Base-by-base conservation (phyloP, 2,888 invertebrate genomes). In the Deroplatys truncata region DNA sequence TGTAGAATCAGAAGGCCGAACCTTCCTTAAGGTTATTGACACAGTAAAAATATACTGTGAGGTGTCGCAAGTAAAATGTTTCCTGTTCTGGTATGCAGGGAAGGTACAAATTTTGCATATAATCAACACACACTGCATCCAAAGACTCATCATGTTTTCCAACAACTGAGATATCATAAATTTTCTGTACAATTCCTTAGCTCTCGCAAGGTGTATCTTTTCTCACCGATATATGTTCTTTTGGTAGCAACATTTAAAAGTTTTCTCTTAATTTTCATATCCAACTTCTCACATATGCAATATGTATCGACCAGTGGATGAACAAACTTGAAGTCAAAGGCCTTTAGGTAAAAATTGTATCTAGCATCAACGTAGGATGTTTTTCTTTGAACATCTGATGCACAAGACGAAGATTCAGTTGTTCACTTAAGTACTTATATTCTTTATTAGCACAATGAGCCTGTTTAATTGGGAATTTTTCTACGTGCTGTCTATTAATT, bases 71-170 rank as follows among this genome's bases (percentile, higher is more conserved):
- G 88, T 92, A 92, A 90, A 92, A 92, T 82, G 91, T 90, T 88
- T 92, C 92, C 89, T 92, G 92, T 7, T 92, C 92, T 29, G 92
- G 92, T 85, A 92, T 90, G 28, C 84, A 91, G 16, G 49, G 91
- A 31, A 92, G 83, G n/a, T 91, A 91, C 35, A 92, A 84, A 89
- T 92, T 92, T 90, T 92, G 92, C 92, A 92, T 92, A 88, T 89
- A 92, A 89, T 92, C 92, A 88, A 92, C 7, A 84, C 84, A 84
- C 5, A 84, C 84, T 13, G 84, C 84, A 84, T 28, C 84, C 9
- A 84, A 1, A 28, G 84, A n/a, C n/a, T n/a, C n/a, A n/a, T n/a
- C n/a, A n/a, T n/a, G n/a, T n/a, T n/a, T 31, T 4, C 5, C 35
- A 84, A 31, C 2, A 84, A 28, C 20, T 28, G 9, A 15, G 3